Conservation (phyloP, 1,140 invertebrate genomes). For the Bombus turneri region DNA sequence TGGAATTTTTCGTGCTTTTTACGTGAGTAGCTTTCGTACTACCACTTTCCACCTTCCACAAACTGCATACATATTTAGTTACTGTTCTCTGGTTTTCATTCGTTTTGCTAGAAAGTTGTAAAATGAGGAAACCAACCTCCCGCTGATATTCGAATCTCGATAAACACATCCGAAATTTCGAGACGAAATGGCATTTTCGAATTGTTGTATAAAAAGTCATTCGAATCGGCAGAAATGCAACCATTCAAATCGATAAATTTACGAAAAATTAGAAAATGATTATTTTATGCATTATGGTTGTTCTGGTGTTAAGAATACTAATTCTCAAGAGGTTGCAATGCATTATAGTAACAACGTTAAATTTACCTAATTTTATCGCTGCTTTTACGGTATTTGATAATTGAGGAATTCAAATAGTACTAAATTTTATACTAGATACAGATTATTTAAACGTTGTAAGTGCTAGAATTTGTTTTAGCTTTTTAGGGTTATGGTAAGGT, state of each 20-base stretch:
- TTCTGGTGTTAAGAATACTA: neutral
- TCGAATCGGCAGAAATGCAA: too few species aligned
- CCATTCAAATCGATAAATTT: neutral
- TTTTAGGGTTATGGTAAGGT: neutral
- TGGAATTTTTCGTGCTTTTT: constrained; percentile 11
- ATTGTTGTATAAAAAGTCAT: too few species aligned
- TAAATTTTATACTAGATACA: neutral
- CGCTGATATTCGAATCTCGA: neutral
- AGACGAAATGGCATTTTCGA: neutral
- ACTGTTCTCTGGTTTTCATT: neutral
- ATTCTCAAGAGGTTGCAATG: neutral
- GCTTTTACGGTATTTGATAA: neutral
- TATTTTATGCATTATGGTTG: neutral
- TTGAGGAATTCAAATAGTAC: neutral
- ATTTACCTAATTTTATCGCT: constrained; percentile 25
- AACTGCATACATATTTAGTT: neutral
- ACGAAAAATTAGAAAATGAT: neutral
- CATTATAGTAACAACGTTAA: neutral
- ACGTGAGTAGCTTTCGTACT: constrained; percentile 6
- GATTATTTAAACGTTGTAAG: neutral
- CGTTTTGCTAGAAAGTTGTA: neutral
- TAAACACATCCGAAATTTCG: neutral
- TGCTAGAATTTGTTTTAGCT: neutral
- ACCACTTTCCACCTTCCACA: neutral
- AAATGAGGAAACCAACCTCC: neutral